These are phyloP conservation scores for Brassicogethes aeneus DNA, from an alignment of 2,888 invertebrate species.

Conservation along the genomic window DNA sequence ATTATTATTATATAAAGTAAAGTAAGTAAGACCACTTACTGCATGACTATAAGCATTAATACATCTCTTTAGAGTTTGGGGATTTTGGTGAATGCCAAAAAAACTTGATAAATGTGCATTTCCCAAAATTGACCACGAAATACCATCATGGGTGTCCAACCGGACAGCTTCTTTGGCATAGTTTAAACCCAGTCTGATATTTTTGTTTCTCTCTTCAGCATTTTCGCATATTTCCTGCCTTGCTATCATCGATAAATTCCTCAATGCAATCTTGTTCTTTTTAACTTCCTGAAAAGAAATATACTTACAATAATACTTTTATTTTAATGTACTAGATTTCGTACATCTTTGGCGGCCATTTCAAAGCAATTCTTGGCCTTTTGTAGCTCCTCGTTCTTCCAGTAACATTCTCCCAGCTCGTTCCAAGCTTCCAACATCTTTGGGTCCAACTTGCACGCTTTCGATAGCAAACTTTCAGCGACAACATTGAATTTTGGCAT, in stretches of 20 bases:
- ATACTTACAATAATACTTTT: background rate
- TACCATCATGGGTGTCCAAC: conserved; percentile 66
- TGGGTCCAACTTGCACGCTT: conserved; percentile 78
- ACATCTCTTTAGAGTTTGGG: conserved; percentile 59
- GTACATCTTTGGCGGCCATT: conserved; percentile 65
- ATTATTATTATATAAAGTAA: background rate
- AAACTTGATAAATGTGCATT: conserved; percentile 78
- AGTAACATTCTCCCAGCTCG: conserved; percentile 80
- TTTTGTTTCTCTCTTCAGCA: conserved; percentile 46
- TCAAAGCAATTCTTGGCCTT: conserved; percentile 78
- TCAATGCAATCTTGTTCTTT: conserved; percentile 64
- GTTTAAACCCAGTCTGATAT: conserved; percentile 62
- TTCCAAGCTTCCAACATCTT: conserved; percentile 78
- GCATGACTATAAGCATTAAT: conserved; percentile 77
- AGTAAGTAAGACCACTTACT: conserved; percentile 41
- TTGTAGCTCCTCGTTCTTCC: conserved; percentile 73
- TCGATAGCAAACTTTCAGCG: conserved; percentile 67
- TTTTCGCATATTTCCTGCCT: conserved; percentile 53
- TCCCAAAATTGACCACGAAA: conserved; percentile 76
- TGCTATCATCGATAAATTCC: conserved; percentile 73
- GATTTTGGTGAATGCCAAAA: conserved; percentile 66
- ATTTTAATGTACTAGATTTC: too few species aligned
- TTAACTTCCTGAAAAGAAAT: conserved; percentile 41
- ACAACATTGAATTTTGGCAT: conserved; percentile 55
- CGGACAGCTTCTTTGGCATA: conserved; percentile 77